Base-by-base conservation (phyloP, 2,113 vertebrate genomes). In the Pithys albifrons region DNA sequence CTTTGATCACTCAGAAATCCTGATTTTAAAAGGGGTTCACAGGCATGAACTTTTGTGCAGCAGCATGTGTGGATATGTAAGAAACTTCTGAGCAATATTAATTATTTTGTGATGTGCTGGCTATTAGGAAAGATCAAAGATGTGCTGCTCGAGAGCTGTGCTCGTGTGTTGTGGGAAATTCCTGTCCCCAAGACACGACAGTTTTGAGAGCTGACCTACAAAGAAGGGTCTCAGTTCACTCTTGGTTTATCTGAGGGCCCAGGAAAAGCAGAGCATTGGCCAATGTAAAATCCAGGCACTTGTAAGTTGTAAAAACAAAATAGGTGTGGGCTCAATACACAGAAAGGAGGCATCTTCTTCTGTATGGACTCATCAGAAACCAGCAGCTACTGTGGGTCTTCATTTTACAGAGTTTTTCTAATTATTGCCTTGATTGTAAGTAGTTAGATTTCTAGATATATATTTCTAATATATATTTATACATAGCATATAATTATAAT, bases 1-100 rank as follows among this genome's bases (percentile, higher is more conserved):
- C 71, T 96, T 81, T 75, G 57, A 93, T 94, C 89, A 54, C 54
- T 24, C 78, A 91, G 81, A 83, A 94, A 51, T 37, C 27, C 78
- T 71, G 55, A 81, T 89, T 89, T 67, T 13, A 78, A 89, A 51
- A 31, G 33, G 23, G 71, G 80, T 91, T 89, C 65, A n/a, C 0
- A 5, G 93, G 37, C 73, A 19, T 74, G 65, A 93, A 86, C 79
- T 93, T 84, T 14, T 12, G 28, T 80, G 71, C 72, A 73, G 75
- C 75, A 66, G 71, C 14, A 17, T 62, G 72, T 88, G 71, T 80
- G 91, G 59, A 70, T 72, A 37, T 41, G 76, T 86, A 74, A 62
- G 52, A 52, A 57, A 80, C 64, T 91, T 62, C 17, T 62, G 73
- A 92, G 72, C 49, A 70, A 4, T 71, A 58, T 74, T 91, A 78